These are phyloP conservation scores for Synanthedon myopaeformis DNA, from an alignment of 2,888 invertebrate species.

Conservation along the genomic window DNA sequence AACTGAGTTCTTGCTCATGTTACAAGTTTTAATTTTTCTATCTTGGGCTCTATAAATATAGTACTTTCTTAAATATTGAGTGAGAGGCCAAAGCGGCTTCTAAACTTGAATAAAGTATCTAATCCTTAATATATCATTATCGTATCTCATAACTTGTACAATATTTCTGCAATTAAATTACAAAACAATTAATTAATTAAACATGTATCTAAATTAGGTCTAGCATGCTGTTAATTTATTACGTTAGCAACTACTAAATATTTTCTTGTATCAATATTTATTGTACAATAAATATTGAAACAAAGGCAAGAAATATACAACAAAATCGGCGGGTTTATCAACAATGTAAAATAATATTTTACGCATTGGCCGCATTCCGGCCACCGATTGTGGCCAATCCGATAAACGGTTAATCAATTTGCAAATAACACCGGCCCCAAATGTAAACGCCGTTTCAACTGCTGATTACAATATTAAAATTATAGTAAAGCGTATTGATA, in stretches of 20 bases:
- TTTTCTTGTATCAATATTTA: neutral
- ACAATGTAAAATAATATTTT: constrained; percentile 7
- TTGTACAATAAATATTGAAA: neutral
- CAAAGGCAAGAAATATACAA: neutral
- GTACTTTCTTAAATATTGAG: no score
- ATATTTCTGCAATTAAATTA: no score
- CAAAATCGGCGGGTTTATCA: constrained; percentile 5
- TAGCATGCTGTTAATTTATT: no score
- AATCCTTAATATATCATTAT: no score
- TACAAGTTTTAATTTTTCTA: no score
- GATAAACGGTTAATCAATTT: constrained; percentile 42
- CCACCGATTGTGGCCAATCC: constrained; percentile 21
- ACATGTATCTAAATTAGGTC: no score
- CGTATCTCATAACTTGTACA: no score
- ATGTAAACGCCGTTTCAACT: constrained; percentile 6
- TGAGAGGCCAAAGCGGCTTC: no score
- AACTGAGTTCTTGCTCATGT: no score
- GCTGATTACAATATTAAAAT: constrained; percentile 10
- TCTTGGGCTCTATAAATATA: no score
- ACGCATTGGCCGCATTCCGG: constrained; percentile 29
- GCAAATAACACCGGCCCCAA: constrained; percentile 19
- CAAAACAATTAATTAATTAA: no score
- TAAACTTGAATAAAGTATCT: no score
- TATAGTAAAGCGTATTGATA: neutral
- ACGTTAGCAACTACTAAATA: neutral